Evolutionary conservation across 2,888 invertebrate species (phyloP).

Genomic region (Heterodera filipjevi): DNA sequence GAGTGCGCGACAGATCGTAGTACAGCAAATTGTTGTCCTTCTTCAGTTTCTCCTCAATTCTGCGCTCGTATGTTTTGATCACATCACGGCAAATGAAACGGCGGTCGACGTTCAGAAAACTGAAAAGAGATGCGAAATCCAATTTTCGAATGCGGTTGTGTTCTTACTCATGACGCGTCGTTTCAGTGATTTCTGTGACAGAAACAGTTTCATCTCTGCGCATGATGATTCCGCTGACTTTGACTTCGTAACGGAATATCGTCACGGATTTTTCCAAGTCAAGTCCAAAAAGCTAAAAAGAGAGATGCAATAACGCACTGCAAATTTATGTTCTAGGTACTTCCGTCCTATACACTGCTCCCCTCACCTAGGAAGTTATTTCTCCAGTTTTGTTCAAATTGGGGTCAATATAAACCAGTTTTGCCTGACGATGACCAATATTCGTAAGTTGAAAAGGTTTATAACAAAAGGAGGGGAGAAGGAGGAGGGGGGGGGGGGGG

Average conservation of each 20-base stretch:
- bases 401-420: too few species aligned
- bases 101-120: neutral
- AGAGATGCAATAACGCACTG: too few species aligned
- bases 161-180: neutral
- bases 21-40: neutral
- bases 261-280: neutral
- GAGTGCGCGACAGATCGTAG: constrained; percentile 1
- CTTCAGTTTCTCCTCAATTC: neutral
- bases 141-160: neutral
- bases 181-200: neutral
- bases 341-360: too few species aligned
- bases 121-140: neutral
- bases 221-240: neutral
- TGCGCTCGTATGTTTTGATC: neutral
- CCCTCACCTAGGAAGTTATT: too few species aligned
- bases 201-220: neutral
- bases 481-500: too few species aligned
- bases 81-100: neutral
- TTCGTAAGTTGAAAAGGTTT: too few species aligned
- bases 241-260: neutral
- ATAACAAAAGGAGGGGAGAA: too few species aligned
- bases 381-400: too few species aligned
- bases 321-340: too few species aligned
- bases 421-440: too few species aligned
- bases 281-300: neutral